A percentile compares a stretch with the other conserved stretches of the same genome.
These are phyloP conservation scores for Xylocopa sonorina DNA, from an alignment of 1,140 invertebrate species.

Conservation along the genomic window DNA sequence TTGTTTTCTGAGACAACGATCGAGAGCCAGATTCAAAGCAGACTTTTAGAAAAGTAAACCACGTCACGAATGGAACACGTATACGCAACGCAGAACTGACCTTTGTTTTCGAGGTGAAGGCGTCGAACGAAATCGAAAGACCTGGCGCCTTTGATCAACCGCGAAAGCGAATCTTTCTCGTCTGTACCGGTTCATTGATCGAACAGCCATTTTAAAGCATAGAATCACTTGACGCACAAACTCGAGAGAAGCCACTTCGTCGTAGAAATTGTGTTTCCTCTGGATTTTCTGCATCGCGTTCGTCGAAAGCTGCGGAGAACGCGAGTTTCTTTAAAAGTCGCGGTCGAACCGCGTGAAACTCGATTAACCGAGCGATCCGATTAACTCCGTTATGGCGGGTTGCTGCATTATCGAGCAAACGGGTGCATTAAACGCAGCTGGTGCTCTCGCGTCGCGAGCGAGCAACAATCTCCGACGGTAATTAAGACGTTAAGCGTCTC, in stretches of 20 bases:
- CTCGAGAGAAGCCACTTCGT: background rate
- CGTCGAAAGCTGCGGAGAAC: too few species aligned
- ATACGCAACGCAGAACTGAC: conserved; percentile 29
- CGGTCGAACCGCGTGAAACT: background rate
- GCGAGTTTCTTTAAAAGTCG: background rate
- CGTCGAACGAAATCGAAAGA: conserved; percentile 28
- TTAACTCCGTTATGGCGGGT: conserved; percentile 11
- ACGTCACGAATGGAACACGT: background rate
- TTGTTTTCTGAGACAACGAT: conserved; percentile 10
- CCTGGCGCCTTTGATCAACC: conserved; percentile 21
- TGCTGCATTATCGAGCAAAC: conserved; percentile 5
- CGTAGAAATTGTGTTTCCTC: too few species aligned
- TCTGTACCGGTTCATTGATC: conserved; percentile 3
- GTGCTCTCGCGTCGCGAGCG: background rate
- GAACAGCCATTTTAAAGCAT: conserved; percentile 29
- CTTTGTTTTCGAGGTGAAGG: conserved; percentile 25
- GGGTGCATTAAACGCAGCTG: conserved; percentile 13
- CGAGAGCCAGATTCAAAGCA: conserved; percentile 28
- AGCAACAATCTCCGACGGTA: conserved; percentile 14
- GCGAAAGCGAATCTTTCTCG: conserved; percentile 20
- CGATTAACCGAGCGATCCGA: background rate
- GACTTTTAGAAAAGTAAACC: conserved; percentile 46
- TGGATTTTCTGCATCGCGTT: too few species aligned
- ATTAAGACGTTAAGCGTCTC: conserved; percentile 42
- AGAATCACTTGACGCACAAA: background rate